These are phyloP conservation scores for Drosophila buzzatii DNA, from an alignment of 2,888 invertebrate genomes.

Conservation along the genomic window DNA sequence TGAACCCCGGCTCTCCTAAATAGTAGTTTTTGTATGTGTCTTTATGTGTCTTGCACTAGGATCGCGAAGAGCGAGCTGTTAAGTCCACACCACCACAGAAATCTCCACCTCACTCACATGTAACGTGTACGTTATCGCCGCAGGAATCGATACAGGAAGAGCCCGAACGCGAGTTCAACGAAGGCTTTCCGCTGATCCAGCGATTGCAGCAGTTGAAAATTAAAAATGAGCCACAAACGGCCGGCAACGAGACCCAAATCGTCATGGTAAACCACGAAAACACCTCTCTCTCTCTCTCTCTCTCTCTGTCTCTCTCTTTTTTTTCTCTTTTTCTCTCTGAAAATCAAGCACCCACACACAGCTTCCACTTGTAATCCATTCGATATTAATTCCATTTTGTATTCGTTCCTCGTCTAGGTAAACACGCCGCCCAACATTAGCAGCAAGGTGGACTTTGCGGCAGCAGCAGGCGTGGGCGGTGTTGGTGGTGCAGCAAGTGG, in stretches of 20 bases:
- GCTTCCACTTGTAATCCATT: background rate
- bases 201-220: constrained; percentile 91
- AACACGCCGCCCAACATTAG: constrained; percentile 62
- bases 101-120: constrained; percentile 87
- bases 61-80: constrained; percentile 87
- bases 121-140: constrained; percentile 87
- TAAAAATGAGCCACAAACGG: constrained; percentile 89
- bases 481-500: background rate
- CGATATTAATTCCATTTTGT: background rate
- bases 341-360: background rate
- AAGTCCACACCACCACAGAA: constrained; percentile 85
- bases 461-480: background rate
- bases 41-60: constrained; percentile 86
- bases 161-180: constrained; percentile 88
- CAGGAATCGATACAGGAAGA: constrained; percentile 86
- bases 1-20: constrained; percentile 84
- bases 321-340: background rate
- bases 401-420: constrained; percentile 36
- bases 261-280: constrained; percentile 74
- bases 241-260: constrained; percentile 68
- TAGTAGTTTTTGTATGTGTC: constrained; percentile 84
- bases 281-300: constrained; percentile 4
- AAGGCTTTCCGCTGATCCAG: constrained; percentile 91
- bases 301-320: background rate
- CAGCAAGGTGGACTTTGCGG: constrained; percentile 72